A percentile compares a stretch with the other conserved stretches of the same genome.
Evolutionary conservation across 2,888 invertebrate genomes (phyloP).

Genomic region (Gymnosoma rotundatum): DNA sequence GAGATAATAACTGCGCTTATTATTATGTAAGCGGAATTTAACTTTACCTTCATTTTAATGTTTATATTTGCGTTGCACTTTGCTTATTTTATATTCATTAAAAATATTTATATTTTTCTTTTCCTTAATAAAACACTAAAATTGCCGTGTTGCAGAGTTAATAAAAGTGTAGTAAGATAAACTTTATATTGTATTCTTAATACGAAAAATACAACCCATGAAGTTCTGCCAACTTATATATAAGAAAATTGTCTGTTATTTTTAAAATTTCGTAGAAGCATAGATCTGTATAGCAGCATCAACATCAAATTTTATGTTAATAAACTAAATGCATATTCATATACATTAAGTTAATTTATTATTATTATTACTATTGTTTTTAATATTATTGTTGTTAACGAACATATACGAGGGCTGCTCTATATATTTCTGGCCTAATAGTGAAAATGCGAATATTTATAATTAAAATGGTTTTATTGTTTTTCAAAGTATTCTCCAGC

Average conservation of each 20-base stretch:
- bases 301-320: too few species aligned
- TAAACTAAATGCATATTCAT: too few species aligned
- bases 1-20: neutral
- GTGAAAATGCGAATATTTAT: too few species aligned
- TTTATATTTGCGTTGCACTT: slow-evolving; percentile 4
- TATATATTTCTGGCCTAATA: too few species aligned
- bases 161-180: neutral
- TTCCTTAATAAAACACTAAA: neutral
- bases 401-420: too few species aligned
- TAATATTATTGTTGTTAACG: too few species aligned
- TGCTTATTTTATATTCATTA: slow-evolving; percentile 14
- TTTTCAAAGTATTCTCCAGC: too few species aligned
- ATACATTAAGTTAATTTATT: too few species aligned
- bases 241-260: neutral
- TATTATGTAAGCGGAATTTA: slow-evolving; percentile 29
- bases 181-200: too few species aligned
- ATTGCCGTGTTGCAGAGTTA: slow-evolving; percentile 1
- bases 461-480: too few species aligned
- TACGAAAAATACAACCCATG: neutral
- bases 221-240: too few species aligned
- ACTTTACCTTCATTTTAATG: slow-evolving; percentile 60
- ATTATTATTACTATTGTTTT: too few species aligned
- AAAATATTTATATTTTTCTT: neutral
- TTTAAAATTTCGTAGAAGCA: neutral
- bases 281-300: neutral